Percentiles rank a stretch among this genome's conserved stretches.
Evolutionary conservation across 2,888 invertebrate species (phyloP).

Genomic region (Standfussiana lucernea): DNA sequence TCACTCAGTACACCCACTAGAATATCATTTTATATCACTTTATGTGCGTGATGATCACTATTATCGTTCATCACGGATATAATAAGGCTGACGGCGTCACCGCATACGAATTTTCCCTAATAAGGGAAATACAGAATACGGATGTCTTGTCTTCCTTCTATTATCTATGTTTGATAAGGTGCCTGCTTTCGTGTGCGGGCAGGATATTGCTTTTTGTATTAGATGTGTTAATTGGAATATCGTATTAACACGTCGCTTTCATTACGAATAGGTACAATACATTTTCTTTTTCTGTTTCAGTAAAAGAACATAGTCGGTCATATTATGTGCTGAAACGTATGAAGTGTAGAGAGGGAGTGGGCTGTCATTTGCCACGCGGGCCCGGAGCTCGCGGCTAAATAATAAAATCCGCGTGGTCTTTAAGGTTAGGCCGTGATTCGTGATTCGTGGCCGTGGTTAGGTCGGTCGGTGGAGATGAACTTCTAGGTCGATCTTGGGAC

Average conservation of each 20-base stretch:
- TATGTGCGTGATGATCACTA: slow-evolving; percentile 77
- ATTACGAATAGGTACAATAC: slow-evolving; percentile 31
- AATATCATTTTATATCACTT: slow-evolving; percentile 81
- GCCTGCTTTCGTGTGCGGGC: slow-evolving; percentile 46
- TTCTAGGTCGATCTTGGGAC: neutral
- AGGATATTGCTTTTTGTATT: slow-evolving; percentile 65
- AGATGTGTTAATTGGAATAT: slow-evolving; percentile 64
- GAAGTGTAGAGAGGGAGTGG: neutral
- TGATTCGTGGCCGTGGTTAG: no score
- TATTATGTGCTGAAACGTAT: neutral
- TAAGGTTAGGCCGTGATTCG: neutral
- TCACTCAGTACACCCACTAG: slow-evolving; percentile 74
- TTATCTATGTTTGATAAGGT: slow-evolving; percentile 44
- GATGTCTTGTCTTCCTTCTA: slow-evolving; percentile 43
- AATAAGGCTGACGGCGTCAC: slow-evolving; percentile 71
- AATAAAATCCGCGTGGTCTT: neutral
- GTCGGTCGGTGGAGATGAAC: neutral
- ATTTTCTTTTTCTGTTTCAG: slow-evolving; percentile 8
- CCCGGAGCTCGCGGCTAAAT: neutral
- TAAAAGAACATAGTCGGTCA: neutral
- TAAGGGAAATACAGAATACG: slow-evolving; percentile 62
- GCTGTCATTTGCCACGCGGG: no score
- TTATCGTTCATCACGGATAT: slow-evolving; percentile 80
- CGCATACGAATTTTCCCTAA: slow-evolving; percentile 77
- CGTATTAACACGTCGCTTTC: slow-evolving; percentile 44